Evolutionary conservation across 1,140 invertebrate species (phyloP), one percentile per base, ranked within the genome.

Genomic region (Oedothorax gibbosus): DNA sequence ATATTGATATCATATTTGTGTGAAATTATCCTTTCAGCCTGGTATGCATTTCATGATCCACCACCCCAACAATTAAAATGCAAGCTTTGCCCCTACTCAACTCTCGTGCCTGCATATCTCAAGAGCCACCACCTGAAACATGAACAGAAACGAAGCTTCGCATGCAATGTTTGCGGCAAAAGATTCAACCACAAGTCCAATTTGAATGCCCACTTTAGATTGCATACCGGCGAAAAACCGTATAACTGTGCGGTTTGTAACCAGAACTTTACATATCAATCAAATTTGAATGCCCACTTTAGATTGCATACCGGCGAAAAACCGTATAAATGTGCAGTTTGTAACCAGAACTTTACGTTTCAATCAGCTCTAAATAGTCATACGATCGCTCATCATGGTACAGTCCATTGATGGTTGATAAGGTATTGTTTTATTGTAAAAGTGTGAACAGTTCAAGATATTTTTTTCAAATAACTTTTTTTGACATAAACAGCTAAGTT

Each of bases 271-370:
- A 56, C 71, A 2, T 73, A 18, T 73, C 66, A 50, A 50, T 35
- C 66, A n/a, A 68, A 66, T 68, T 79, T 79, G 21, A 56, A 79
- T 10, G 76, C 64, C 7, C 76, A 79, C 49, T 94, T 95, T 35
- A 87, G 90, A n/a, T 89, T 90, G 84, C 96, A 98, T 90, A 96
- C 95, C 57, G 95, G 95, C 88, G 95, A 97, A 89, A 95, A 96
- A 88, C 95, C 96, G 0, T 97, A 96, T 87, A 91, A 88, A 2
- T 79, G 76, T 53, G 66, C 10, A 18, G 14, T 79, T 14, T 79
- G 62, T 66, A 14, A 7, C 0, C n/a, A 49, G 21, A 21, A 18
- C 21, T 79, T 79, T 68, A 21, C 50, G 8, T 54, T 68, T 79
- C 64, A 79, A 53, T 54, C 60, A 54, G 50, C 9, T 66, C 54